Percentiles rank a stretch among this genome's conserved stretches.
Evolutionary conservation across 2,888 invertebrate species (phyloP).

Genomic region (Venusia cambrica): DNA sequence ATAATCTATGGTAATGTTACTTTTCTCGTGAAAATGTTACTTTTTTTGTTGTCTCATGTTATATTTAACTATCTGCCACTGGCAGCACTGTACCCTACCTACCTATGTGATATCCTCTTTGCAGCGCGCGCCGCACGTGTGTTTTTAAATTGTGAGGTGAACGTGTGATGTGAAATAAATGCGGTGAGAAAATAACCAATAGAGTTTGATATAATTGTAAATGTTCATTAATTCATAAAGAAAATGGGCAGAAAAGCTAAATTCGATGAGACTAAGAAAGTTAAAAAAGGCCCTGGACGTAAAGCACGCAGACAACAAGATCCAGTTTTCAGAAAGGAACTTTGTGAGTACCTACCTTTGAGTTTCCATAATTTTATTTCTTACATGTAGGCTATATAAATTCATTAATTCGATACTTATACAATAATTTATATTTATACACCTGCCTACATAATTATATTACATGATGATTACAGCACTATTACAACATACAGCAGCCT

Average conservation of each 20-base stretch:
- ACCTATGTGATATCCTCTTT: too few relatives aligned
- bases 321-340: conserved; percentile 84
- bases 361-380: conserved; percentile 8
- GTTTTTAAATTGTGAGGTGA: too few relatives aligned
- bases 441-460: too few relatives aligned
- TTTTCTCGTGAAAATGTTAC: too few relatives aligned
- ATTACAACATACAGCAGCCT: too few relatives aligned
- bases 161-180: not conserved
- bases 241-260: conserved; percentile 93
- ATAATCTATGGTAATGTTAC: too few relatives aligned
- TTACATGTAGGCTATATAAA: not conserved
- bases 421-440: conserved; percentile 22
- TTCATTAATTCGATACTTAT: not conserved
- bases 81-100: too few relatives aligned
- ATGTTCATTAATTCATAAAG: conserved; percentile 1
- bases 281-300: conserved; percentile 91
- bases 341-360: too few relatives aligned
- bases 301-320: conserved; percentile 93
- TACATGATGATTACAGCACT: too few relatives aligned
- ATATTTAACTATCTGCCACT: too few relatives aligned
- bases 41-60: too few relatives aligned
- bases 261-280: conserved; percentile 84
- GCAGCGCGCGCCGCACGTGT: too few relatives aligned
- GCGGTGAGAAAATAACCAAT: conserved; percentile 11
- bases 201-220: conserved; percentile 1